Base-by-base conservation (phyloP, 2,113 vertebrate genomes). In the Pomatorhinus ruficollis region DNA sequence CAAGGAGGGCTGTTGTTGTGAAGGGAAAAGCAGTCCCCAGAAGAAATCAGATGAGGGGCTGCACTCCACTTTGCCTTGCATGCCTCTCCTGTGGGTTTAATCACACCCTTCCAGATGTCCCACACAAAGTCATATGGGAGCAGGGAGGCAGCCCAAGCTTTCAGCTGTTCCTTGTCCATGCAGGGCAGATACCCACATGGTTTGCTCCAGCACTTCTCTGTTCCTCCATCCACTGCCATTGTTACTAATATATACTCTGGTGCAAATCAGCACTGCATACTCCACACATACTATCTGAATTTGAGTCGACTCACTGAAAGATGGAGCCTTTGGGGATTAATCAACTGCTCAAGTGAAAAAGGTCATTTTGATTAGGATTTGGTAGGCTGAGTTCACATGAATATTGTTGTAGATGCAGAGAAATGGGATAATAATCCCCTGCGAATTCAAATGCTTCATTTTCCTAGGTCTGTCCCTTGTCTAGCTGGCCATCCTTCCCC, bases 291-390 rank as follows among this genome's bases (percentile, higher is more conserved):
- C 61, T 77, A 52, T 71, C 63, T 18, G 56, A 89, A 83, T 93
- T 56, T 89, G 28, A 82, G 75, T 81, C 75, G 88, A 70, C 33
- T 66, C 72, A 83, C 31, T 94, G 86, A 95, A 95, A 90, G 92
- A 87, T 78, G 45, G 64, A 93, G 72, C 52, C 95, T 88, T 95
- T 75, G 40, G 93, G 92, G 86, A 22, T 71, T 96, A 94, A 96
- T 96, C 93, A 92, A 66, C 25, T 0, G 0, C 47, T 63, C 80
- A 60, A 81, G 56, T 74, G 60, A n/a, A 88, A 93, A 86, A 68
- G 47, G 40, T 70, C 74, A 68, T 90, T 92, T 66, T 96, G 92
- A 95, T 95, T 95, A 94, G 54, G 30, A 31, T 77, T 83, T 94
- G 31, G 59, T 91, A 78, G 59, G 42, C 35, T 63, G 39, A 83